These are phyloP conservation scores for Acleris emargana DNA, from an alignment of 2,888 invertebrate species.

Conservation along the genomic window DNA sequence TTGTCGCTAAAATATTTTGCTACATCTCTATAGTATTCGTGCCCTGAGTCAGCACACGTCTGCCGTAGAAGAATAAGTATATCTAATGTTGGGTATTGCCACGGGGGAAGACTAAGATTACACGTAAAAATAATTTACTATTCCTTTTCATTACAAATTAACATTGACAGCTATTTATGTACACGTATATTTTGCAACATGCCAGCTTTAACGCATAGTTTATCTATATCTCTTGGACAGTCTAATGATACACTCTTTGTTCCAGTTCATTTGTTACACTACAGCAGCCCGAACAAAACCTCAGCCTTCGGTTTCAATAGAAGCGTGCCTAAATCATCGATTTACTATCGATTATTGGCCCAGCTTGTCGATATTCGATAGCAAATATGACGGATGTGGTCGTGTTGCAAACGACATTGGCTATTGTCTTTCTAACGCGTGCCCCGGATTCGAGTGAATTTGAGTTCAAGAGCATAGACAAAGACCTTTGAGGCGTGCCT, in stretches of 20 bases:
- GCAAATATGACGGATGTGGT: slow-evolving; percentile 63
- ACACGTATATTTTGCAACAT: slow-evolving; percentile 33
- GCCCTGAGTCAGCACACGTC: too few relatives aligned
- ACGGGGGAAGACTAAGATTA: too few relatives aligned
- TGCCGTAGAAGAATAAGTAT: too few relatives aligned
- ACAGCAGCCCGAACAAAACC: slow-evolving; percentile 46
- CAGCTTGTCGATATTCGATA: slow-evolving; percentile 55
- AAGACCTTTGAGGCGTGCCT: slow-evolving; percentile 42
- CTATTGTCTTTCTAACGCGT: slow-evolving; percentile 66
- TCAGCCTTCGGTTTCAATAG: slow-evolving; percentile 54
- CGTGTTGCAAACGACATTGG: slow-evolving; percentile 75
- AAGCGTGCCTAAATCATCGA: slow-evolving; percentile 56
- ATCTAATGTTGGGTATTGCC: too few relatives aligned
- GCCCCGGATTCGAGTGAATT: slow-evolving; percentile 72
- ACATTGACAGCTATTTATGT: slow-evolving; percentile 27
- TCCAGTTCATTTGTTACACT: slow-evolving; percentile 31
- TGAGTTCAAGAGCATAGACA: slow-evolving; percentile 66
- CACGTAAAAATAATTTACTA: too few relatives aligned
- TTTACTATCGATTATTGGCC: slow-evolving; percentile 61
- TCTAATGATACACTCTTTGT: slow-evolving; percentile 34
- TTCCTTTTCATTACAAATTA: too few relatives aligned
- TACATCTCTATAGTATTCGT: too few relatives aligned
- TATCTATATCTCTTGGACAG: slow-evolving; percentile 30
- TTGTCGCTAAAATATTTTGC: too few relatives aligned
- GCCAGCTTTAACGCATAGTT: slow-evolving; percentile 29